Evolutionary conservation across 1,140 invertebrate species (phyloP).

Genomic region (Camponotus pennsylvanicus): DNA sequence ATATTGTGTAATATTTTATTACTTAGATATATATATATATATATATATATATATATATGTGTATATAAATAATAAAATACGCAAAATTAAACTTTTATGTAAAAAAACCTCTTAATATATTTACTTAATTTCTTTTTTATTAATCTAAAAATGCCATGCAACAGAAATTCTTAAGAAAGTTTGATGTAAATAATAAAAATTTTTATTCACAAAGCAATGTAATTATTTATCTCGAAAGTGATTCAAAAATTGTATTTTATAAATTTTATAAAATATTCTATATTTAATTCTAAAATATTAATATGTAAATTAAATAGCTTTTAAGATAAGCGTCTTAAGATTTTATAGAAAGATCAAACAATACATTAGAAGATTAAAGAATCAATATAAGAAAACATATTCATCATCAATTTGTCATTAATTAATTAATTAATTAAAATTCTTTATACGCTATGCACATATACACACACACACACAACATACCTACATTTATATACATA

Average conservation of each 20-base stretch:
- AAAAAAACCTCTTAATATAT: too few relatives aligned
- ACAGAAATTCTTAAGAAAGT: slow-evolving; percentile 26
- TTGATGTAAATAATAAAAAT: background rate
- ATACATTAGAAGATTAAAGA: background rate
- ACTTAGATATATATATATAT: background rate
- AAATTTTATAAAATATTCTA: background rate
- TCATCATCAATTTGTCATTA: background rate
- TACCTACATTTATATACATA: too few relatives aligned
- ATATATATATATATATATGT: too few relatives aligned
- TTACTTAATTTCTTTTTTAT: background rate
- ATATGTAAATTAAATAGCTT: background rate
- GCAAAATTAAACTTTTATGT: too few relatives aligned
- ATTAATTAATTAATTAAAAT: background rate
- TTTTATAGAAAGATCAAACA: background rate
- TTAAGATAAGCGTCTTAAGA: background rate
- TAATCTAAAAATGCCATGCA: background rate
- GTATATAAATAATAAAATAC: too few relatives aligned
- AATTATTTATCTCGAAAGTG: background rate
- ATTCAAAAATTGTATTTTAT: background rate
- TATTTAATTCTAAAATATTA: background rate
- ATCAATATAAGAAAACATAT: background rate
- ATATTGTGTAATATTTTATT: background rate
- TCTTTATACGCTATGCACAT: too few relatives aligned
- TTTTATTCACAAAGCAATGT: background rate
- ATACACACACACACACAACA: too few relatives aligned